These are phyloP conservation scores for Sebastiscus tertius DNA, from an alignment of 2,797 vertebrate species.

Conservation along the genomic window DNA sequence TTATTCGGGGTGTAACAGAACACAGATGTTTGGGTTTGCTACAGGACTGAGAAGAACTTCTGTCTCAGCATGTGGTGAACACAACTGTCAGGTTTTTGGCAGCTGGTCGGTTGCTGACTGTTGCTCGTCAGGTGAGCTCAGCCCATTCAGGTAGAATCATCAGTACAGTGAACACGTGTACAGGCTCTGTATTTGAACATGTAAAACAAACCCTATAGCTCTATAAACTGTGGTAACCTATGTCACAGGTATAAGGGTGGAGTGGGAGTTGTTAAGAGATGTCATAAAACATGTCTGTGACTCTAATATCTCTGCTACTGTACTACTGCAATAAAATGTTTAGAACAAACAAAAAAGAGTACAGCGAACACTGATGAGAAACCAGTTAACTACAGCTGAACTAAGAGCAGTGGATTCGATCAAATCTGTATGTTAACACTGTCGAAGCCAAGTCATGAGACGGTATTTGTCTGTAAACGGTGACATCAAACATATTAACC, in stretches of 20 bases:
- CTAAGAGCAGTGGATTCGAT: not conserved
- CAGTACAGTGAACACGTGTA: not conserved
- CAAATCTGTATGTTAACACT: not conserved
- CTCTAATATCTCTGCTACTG: too few relatives aligned
- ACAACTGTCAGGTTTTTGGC: not conserved
- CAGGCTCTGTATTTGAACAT: too few relatives aligned
- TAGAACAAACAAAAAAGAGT: too few relatives aligned
- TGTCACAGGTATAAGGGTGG: too few relatives aligned
- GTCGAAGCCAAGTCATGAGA: not conserved
- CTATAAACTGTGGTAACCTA: too few relatives aligned
- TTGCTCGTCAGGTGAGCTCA: not conserved
- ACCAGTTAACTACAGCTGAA: not conserved
- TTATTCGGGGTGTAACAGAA: not conserved
- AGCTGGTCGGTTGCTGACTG: too few relatives aligned
- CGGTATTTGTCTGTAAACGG: not conserved
- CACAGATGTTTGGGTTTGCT: constrained; percentile 15
- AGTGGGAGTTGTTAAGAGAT: too few relatives aligned
- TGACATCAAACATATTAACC: not conserved
- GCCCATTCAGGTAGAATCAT: not conserved
- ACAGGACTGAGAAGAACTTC: not conserved
- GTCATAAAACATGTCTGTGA: too few relatives aligned
- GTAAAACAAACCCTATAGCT: too few relatives aligned
- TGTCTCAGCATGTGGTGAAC: not conserved
- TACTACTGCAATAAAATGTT: too few relatives aligned
- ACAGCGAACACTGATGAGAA: not conserved